Percentiles rank a stretch among this genome's conserved stretches.
Evolutionary conservation across 2,888 invertebrate species (phyloP).

Genomic region (Lepidocyrtinus sp.): DNA sequence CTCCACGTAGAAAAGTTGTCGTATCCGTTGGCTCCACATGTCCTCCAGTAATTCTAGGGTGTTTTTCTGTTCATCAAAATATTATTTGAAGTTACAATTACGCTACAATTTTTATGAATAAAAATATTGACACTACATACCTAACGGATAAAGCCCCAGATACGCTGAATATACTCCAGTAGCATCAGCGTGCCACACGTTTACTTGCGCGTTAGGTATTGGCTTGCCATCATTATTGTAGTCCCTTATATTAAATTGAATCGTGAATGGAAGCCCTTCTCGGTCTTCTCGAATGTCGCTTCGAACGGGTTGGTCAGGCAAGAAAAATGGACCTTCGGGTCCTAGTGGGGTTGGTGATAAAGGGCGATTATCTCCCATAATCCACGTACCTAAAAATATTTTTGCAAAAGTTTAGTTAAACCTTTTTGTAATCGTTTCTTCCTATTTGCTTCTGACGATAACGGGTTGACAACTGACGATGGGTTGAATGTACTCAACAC

Average conservation of each 20-base stretch:
- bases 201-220: conserved; percentile 53
- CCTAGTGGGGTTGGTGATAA: conserved; percentile 50
- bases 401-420: too few relatives aligned
- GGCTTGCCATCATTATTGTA: conserved; percentile 42
- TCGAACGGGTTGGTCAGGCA: conserved; percentile 55
- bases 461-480: too few relatives aligned
- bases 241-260: conserved; percentile 47
- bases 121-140: conserved; percentile 26
- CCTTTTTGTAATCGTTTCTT: too few relatives aligned
- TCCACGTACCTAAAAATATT: too few relatives aligned
- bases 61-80: conserved; percentile 12
- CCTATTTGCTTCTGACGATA: too few relatives aligned
- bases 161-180: conserved; percentile 62
- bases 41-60: conserved; percentile 14
- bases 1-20: conserved; percentile 58
- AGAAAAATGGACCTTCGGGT: conserved; percentile 61
- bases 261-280: conserved; percentile 52
- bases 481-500: too few relatives aligned
- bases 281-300: conserved; percentile 56
- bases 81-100: background rate
- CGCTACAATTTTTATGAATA: background rate
- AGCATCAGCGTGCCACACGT: conserved; percentile 63
- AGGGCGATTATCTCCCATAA: background rate
- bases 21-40: conserved; percentile 59
- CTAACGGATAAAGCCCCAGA: conserved; percentile 55